A percentile compares a stretch with the other conserved stretches of the same genome.
phyloP scores from a whole-genome alignment of 2,888 invertebrate genomes.

The Trissoscelio sp. region DNA sequence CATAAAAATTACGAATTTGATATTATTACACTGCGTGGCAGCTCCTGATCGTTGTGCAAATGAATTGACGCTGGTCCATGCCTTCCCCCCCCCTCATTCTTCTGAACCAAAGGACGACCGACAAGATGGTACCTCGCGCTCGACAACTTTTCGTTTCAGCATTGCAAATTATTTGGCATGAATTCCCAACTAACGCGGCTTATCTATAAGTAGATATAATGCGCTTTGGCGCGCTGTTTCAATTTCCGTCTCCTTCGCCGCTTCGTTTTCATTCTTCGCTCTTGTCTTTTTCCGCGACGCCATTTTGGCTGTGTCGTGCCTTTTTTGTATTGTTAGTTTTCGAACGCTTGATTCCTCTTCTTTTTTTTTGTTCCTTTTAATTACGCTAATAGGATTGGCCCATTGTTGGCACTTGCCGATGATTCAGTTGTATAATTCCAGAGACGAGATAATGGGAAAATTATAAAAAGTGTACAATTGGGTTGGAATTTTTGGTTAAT shows the following conservation, averaged over 20 bases:
- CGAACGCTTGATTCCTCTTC: not conserved
- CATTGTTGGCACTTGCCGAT: not conserved
- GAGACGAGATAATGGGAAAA: slow-evolving; percentile 6
- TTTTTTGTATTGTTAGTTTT: not conserved
- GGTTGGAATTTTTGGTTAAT: too few relatives aligned
- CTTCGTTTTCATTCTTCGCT: slow-evolving; percentile 10
- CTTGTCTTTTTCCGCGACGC: not conserved
- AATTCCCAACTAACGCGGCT: slow-evolving; percentile 71
- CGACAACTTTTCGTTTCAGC: slow-evolving; percentile 81
- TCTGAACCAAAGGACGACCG: too few relatives aligned
- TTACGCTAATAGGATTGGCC: slow-evolving; percentile 19
- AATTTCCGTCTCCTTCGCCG: slow-evolving; percentile 38
- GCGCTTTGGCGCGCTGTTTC: slow-evolving; percentile 50
- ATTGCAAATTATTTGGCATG: slow-evolving; percentile 81
- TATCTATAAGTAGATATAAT: slow-evolving; percentile 61
- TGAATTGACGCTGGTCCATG: too few relatives aligned
- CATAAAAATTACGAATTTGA: too few relatives aligned
- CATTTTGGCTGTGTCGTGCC: not conserved
- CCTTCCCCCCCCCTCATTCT: not conserved
- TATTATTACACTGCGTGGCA: slow-evolving; percentile 3
- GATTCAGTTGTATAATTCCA: slow-evolving; percentile 7
- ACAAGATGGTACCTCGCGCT: slow-evolving; percentile 61
- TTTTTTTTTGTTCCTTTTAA: slow-evolving; percentile 19
- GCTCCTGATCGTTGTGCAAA: slow-evolving; percentile 13
- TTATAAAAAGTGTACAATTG: too few relatives aligned